Percentiles rank a stretch among this genome's conserved stretches.
These are phyloP conservation scores for Argyresthia albistria DNA, from an alignment of 2,888 invertebrate genomes.

Conservation along the genomic window DNA sequence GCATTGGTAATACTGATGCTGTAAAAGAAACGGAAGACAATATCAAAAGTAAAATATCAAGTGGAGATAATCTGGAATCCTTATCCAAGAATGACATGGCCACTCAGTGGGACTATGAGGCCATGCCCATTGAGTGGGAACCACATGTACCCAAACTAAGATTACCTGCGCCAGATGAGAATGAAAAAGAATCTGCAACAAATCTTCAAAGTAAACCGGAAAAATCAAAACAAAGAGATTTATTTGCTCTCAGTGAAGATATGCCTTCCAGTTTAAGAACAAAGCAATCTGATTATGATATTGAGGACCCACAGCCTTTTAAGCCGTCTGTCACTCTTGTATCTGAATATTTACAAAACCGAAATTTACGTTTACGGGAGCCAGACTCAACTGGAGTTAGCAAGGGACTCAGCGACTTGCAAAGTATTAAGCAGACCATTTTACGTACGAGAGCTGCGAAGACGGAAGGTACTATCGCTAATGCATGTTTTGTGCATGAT, in stretches of 20 bases:
- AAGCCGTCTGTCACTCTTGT: conserved; percentile 47
- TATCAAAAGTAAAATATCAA: background rate
- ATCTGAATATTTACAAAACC: conserved; percentile 51
- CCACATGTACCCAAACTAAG: conserved; percentile 34
- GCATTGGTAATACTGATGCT: background rate
- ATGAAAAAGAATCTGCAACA: conserved; percentile 24
- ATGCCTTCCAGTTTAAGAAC: conserved; percentile 55
- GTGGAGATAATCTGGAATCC: background rate
- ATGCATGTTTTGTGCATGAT: conserved; percentile 49
- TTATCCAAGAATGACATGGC: conserved; percentile 37
- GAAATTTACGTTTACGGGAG: conserved; percentile 46
- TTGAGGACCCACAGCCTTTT: background rate
- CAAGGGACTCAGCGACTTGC: conserved; percentile 37
- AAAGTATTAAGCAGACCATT: conserved; percentile 49
- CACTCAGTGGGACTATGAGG: conserved; percentile 49
- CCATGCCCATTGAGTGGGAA: conserved; percentile 38
- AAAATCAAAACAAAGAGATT: conserved; percentile 35
- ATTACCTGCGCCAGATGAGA: conserved; percentile 33
- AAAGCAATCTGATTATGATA: conserved; percentile 15
- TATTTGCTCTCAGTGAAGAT: conserved; percentile 59
- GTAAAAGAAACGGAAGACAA: background rate
- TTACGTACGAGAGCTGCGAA: conserved; percentile 35
- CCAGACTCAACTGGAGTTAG: conserved; percentile 17
- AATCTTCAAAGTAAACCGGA: conserved; percentile 28
- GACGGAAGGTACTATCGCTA: conserved; percentile 35